phyloP scores from a whole-genome alignment of 1,140 invertebrate genomes.

The Drosophila lini region DNA sequence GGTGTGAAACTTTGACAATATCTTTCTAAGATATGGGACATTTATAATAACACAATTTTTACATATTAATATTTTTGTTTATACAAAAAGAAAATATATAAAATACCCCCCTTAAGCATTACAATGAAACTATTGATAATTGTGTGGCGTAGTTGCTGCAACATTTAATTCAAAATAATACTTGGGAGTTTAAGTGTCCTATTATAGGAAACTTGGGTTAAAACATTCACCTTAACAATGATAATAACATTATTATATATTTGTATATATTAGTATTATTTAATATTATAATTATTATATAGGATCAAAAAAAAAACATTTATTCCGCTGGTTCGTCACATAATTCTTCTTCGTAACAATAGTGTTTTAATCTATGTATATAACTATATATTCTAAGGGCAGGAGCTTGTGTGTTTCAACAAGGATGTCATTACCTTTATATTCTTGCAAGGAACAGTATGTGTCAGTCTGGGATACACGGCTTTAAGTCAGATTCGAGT shows the following conservation, averaged over 20 bases:
- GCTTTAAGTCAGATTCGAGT: background rate
- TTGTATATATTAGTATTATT: too few relatives aligned
- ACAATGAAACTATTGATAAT: background rate
- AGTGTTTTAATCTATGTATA: background rate
- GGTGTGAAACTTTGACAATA: too few relatives aligned
- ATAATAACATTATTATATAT: conserved; percentile 4
- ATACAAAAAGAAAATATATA: too few relatives aligned
- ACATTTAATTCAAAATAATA: background rate
- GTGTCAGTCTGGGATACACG: background rate
- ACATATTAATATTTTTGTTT: too few relatives aligned
- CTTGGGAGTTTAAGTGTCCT: background rate
- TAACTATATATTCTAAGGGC: background rate
- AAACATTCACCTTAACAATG: background rate
- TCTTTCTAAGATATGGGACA: too few relatives aligned
- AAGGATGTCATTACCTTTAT: background rate
- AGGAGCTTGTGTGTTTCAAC: background rate
- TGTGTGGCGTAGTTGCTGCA: background rate
- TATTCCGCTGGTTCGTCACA: background rate
- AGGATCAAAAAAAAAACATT: background rate
- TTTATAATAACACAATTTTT: too few relatives aligned
- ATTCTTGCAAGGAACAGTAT: conserved; percentile 2
- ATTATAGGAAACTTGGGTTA: background rate
- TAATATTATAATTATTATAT: background rate
- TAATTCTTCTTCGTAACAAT: conserved; percentile 1
- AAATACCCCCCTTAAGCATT: background rate